Evolutionary conservation across 2,113 vertebrate genomes (phyloP).

Genomic region (Fregata magnificens): DNA sequence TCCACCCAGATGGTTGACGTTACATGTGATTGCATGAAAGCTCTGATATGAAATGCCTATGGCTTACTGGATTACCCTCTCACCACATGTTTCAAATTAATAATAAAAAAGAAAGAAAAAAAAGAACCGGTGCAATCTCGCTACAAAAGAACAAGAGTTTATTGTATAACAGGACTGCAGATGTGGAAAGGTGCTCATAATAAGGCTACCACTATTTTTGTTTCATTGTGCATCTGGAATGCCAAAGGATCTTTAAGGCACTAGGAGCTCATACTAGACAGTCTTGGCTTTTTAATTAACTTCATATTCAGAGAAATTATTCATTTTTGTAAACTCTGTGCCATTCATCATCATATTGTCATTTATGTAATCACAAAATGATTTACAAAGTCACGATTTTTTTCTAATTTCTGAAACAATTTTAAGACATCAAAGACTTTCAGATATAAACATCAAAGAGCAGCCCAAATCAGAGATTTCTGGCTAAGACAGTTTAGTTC

Average conservation of each 20-base stretch:
- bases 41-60: slow-evolving; percentile 81
- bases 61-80: slow-evolving; percentile 83
- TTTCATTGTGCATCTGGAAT: slow-evolving; percentile 77
- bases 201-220: slow-evolving; percentile 74
- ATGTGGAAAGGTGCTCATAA: slow-evolving; percentile 82
- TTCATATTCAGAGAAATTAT: slow-evolving; percentile 70
- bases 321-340: slow-evolving; percentile 66
- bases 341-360: slow-evolving; percentile 80
- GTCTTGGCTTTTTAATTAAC: slow-evolving; percentile 72
- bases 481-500: slow-evolving; percentile 82
- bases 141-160: slow-evolving; percentile 85
- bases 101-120: slow-evolving; percentile 77
- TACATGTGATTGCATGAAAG: slow-evolving; percentile 77
- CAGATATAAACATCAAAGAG: slow-evolving; percentile 80
- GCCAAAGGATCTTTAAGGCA: slow-evolving; percentile 67
- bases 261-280: slow-evolving; percentile 68
- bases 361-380: slow-evolving; percentile 78
- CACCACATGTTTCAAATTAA: slow-evolving; percentile 83
- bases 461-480: slow-evolving; percentile 79
- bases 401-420: slow-evolving; percentile 80
- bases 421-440: slow-evolving; percentile 82
- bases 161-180: slow-evolving; percentile 79
- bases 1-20: slow-evolving; percentile 79
- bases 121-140: slow-evolving; percentile 70
- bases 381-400: slow-evolving; percentile 76